These are phyloP conservation scores for Ischnus inquisitorius DNA, from an alignment of 2,888 invertebrate species.

Conservation along the genomic window DNA sequence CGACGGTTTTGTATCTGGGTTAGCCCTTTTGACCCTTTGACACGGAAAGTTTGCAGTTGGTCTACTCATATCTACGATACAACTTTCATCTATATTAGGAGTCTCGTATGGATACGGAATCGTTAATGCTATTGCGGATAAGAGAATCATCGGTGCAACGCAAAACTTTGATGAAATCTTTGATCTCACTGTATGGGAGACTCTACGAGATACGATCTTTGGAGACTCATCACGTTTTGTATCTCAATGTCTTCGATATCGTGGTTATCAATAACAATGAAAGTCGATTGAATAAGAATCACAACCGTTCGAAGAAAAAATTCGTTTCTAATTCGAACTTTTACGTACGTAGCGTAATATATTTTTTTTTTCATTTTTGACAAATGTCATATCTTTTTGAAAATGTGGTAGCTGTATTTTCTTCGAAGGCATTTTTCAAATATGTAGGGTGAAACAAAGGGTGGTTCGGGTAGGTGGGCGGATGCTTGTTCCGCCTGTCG, in stretches of 20 bases:
- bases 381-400: too few species aligned
- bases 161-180: neutral
- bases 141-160: neutral
- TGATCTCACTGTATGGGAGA: neutral
- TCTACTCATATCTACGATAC: neutral
- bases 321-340: too few species aligned
- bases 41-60: conserved; percentile 17
- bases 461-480: too few species aligned
- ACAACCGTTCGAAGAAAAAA: too few species aligned
- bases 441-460: too few species aligned
- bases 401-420: too few species aligned
- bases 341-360: too few species aligned
- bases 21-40: conserved; percentile 27
- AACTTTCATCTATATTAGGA: neutral
- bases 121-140: neutral
- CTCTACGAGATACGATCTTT: neutral
- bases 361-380: too few species aligned
- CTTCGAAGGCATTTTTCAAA: too few species aligned
- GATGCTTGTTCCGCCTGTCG: too few species aligned
- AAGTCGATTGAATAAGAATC: too few species aligned
- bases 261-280: too few species aligned
- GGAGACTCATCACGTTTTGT: neutral
- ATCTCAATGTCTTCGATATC: neutral
- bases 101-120: neutral
- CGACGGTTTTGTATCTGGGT: conserved; percentile 18